Conservation (phyloP, 2,113 vertebrate genomes). For the Zootoca vivipara region DNA sequence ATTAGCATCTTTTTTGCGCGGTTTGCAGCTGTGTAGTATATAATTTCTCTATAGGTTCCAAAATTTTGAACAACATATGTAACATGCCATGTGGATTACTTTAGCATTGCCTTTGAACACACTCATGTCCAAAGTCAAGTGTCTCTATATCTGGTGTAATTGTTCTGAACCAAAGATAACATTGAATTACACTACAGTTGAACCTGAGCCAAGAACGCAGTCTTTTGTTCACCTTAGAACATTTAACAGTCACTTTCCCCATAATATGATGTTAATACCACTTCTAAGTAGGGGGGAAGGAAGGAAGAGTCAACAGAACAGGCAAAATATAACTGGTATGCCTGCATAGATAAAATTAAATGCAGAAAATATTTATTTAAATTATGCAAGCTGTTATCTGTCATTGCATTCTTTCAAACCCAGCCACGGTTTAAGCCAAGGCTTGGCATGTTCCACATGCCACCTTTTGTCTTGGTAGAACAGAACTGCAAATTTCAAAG, state of each 20-base stretch:
- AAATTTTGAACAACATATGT: not conserved
- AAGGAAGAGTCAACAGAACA: not conserved
- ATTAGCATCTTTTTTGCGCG: not conserved
- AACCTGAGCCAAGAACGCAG: not conserved
- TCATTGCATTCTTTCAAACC: not conserved
- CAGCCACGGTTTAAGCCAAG: not conserved
- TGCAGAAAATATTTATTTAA: not conserved
- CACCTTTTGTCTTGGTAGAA: not conserved
- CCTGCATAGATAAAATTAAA: not conserved
- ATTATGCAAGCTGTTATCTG: not conserved
- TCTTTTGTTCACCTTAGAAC: not conserved
- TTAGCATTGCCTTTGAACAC: not conserved
- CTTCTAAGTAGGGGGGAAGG: too few species aligned
- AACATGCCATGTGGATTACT: not conserved
- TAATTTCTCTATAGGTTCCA: not conserved
- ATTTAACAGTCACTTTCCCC: not conserved
- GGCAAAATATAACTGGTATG: not conserved
- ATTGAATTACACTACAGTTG: not conserved
- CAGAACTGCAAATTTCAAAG: not conserved
- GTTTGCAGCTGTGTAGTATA: not conserved
- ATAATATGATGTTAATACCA: not conserved
- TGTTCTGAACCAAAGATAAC: constrained; percentile 19
- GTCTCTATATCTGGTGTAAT: not conserved
- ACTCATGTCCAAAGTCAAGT: not conserved
- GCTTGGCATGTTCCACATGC: not conserved